Evolutionary conservation across 2,888 invertebrate species (phyloP), one percentile per base, ranked within the genome.

Genomic region (Hyposoter dolosus): DNA sequence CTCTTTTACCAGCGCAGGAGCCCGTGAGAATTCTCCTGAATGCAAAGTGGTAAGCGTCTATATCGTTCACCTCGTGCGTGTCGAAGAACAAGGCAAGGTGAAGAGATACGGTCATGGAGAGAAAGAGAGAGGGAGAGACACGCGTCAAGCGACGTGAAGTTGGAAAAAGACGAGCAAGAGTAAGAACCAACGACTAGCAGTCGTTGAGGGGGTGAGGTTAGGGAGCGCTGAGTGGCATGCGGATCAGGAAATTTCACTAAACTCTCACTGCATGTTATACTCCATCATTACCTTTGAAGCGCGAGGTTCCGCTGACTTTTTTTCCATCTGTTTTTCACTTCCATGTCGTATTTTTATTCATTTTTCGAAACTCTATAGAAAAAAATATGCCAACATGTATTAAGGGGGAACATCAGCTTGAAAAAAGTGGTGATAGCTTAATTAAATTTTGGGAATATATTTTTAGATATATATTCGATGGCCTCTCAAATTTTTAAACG

Each of bases 191-290:
- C 91, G 91, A 89, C 85, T 66, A 56, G 23, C 90, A 91, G 90
- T 92, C 91, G 91, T 89, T 90, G 91, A 92, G 90, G 87, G 56
- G 89, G 82, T 90, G 90, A 91, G 90, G 91, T 91, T 91, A 90
- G 90, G 89, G 90, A 89, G 90, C 82, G 89, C 88, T 82, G 89
- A 87, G 84, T 90, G 88, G 92, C 91, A 92, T 93, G 91, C 90
- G 92, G 92, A 93, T 91, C 91, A 91, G 91, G 89, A 87, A 78
- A 82, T 85, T 85, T 77, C 65, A 56, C 68, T 71, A 71, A 84
- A 74, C 84, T 71, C 28, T 50, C 43, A 19, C 43, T 6, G 23
- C 32, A 23, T 56, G 72, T 68, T 17, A 53, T 47, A 53, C 40
- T 68, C 71, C 43, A n/a, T 69, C 74, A 66, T 74, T 43, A 45